Base-by-base conservation (phyloP, 2,888 invertebrate species). In the Dryobota labecula region DNA sequence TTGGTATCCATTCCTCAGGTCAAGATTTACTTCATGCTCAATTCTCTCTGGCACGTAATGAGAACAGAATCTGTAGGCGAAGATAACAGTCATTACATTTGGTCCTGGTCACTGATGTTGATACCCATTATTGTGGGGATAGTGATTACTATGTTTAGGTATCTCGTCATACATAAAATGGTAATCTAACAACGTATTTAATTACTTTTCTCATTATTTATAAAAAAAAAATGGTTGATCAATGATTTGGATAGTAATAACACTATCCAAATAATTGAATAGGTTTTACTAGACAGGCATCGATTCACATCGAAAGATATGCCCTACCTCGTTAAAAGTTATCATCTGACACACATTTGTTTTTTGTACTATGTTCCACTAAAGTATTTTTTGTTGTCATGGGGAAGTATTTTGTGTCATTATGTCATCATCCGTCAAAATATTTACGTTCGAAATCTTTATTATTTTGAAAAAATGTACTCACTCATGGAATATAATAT, bases 1-100 rank as follows among this genome's bases (percentile, higher is more conserved):
- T 77, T 33, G 0, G 0, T 53, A 56, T 24, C 38, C n/a, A 0
- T 47, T 27, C 18, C 30, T 2, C 84, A 90, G 90, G 51, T 86
- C 8, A 90, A 90, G 77, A 66, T 85, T 13, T 86, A 77, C 30
- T 33, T 81, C 0, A 84, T 88, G 82, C 60, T 84, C 4, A 53
- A 54, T n/a, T 79, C 82, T 7, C 65, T 87, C n/a, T 71, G 80
- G n/a, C 18, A 58, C 1, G 70, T 80, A 6, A 62, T 74, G 58
- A 18, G 67, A 8, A 83, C 76, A 13, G 69, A 62, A 5, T 41
- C 57, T 1, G 68, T 67, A 30, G 63, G 68, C 3, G 3, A 60
- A 24, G n/a, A 49, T 6, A 45, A 69, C 15, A 15, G 33, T 0
- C 68, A 81, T 20, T 81, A 78, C 61, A 18, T 57, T 0, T 87